phyloP scores from a whole-genome alignment of 1,140 invertebrate genomes.

The Nomia melanderi region DNA sequence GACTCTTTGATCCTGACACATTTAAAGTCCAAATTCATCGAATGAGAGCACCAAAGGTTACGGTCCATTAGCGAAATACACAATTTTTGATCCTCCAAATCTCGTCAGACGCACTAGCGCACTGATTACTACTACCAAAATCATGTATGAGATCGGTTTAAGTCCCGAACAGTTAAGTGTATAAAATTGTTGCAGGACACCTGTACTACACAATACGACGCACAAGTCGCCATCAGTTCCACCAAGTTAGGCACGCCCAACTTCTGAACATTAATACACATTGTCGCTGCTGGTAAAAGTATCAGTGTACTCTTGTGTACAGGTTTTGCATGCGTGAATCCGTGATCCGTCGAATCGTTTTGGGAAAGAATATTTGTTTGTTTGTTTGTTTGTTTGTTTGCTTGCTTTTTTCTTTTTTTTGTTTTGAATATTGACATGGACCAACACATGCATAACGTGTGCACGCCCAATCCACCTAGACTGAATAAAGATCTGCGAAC shows the following conservation, averaged over 20 bases:
- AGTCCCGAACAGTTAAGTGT: conserved; percentile 73
- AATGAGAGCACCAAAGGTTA: conserved; percentile 54
- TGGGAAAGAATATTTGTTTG: neutral
- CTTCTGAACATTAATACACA: conserved; percentile 78
- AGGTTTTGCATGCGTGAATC: conserved; percentile 24
- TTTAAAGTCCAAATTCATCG: conserved; percentile 22
- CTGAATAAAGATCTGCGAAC: conserved; percentile 44
- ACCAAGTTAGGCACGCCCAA: conserved; percentile 72
- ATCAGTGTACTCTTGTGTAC: conserved; percentile 57
- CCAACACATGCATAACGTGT: conserved; percentile 23
- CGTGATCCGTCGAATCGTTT: neutral
- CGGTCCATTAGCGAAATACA: conserved; percentile 64
- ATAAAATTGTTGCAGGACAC: conserved; percentile 72
- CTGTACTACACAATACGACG: conserved; percentile 68
- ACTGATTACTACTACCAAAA: conserved; percentile 63
- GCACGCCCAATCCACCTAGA: conserved; percentile 33
- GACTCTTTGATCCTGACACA: neutral
- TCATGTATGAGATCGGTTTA: conserved; percentile 69
- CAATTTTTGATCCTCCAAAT: conserved; percentile 73
- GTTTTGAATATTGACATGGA: neutral
- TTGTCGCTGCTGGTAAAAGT: conserved; percentile 79
- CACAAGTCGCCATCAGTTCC: conserved; percentile 61
- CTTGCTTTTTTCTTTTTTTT: no score
- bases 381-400: no score
- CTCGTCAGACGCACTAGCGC: conserved; percentile 68